These are phyloP conservation scores for Myiotriccus ornatus DNA, from an alignment of 2,797 vertebrate species.

Conservation along the genomic window DNA sequence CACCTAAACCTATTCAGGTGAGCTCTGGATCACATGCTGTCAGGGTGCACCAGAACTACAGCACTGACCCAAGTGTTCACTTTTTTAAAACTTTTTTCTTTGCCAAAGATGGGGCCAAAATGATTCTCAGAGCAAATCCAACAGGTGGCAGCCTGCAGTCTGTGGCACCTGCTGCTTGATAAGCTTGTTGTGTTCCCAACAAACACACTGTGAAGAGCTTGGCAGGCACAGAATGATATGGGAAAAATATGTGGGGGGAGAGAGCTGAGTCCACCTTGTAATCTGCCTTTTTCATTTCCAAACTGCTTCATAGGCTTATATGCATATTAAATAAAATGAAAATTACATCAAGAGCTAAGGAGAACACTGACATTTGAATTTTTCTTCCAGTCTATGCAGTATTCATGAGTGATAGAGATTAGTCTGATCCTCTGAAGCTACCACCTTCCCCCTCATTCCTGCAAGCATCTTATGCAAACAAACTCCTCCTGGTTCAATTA, in stretches of 20 bases:
- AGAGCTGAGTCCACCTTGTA: neutral
- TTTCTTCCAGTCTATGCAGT: neutral
- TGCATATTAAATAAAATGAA: neutral
- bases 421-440: neutral
- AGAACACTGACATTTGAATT: neutral
- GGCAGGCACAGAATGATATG: neutral
- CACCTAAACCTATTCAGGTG: neutral
- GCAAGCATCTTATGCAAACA: neutral
- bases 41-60: neutral
- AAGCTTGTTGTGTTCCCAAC: neutral
- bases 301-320: neutral
- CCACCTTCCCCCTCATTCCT: neutral
- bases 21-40: neutral
- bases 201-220: neutral
- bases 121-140: neutral
- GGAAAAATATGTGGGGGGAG: neutral
- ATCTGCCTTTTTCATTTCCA: neutral
- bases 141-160: neutral
- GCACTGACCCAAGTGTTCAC: neutral
- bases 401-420: neutral
- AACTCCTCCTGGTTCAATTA: neutral
- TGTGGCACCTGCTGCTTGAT: neutral
- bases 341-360: neutral
- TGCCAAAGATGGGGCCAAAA: neutral
- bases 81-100: neutral